Evolutionary conservation across 2,888 invertebrate species (phyloP), one percentile per base, ranked within the genome.

Genomic region (Chloromyia formosa): DNA sequence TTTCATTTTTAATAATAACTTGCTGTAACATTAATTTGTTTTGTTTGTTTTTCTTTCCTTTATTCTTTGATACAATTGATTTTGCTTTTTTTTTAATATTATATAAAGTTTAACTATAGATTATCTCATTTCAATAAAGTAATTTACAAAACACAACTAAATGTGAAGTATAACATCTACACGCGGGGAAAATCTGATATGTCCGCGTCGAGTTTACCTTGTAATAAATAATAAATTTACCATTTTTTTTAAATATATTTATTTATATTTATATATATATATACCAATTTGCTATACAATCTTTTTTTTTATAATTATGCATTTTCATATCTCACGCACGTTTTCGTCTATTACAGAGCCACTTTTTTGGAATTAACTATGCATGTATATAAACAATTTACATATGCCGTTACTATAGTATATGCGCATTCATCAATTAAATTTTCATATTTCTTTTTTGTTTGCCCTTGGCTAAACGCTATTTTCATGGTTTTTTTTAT

Each of bases 131-230:
- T 73, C n/a, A 58, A 56, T 61, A 42, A 58, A 49, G 45, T 49
- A 27, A 61, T 20, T 60, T 73, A 73, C 62, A 73, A 73, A 73
- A 12, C 27, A 61, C 16, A 73, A 71, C 56, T 71, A 72, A 72
- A 73, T 61, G 16, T 27, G 54, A 56, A 69, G 27, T 35, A 18
- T 73, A 61, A 73, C 58, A 58, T 53, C 27, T 64, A 40, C 42
- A 72, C 72, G 76, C 76, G 76, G 76, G 74, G 64, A 68, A 56
- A 61, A 74, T 74, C 66, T 76, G 76, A 76, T 76, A 76, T 76
- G 76, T 76, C 76, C 76, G 76, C 76, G 74, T 61, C 49, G 45
- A 45, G 18, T 72, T 71, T 4, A 35, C n/a, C 16, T 49, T 18
- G 22, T 49, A 22, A 49, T 49, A 45, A 49, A 66, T 49, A 49